These are phyloP conservation scores for Hemibagrus guttatus DNA, from an alignment of 2,797 vertebrate genomes.

Conservation along the genomic window DNA sequence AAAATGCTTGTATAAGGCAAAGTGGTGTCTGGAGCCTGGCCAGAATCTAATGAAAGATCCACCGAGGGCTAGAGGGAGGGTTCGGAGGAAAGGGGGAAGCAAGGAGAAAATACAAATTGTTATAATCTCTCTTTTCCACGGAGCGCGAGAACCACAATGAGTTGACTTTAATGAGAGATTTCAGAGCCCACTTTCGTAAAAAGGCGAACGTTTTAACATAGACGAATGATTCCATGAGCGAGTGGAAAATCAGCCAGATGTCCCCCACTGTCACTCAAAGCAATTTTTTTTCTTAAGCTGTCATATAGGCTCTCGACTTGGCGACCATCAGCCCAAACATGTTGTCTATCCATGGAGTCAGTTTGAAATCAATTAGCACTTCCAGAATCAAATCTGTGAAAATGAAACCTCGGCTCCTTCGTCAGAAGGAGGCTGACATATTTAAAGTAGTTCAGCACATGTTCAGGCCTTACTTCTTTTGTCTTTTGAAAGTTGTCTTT, in stretches of 20 bases:
- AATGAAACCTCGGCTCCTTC: neutral
- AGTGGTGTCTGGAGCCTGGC: constrained; percentile 71
- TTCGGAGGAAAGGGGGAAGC: neutral
- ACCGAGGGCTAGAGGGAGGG: constrained; percentile 62
- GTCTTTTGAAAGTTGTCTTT: constrained; percentile 52
- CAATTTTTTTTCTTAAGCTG: constrained; percentile 8
- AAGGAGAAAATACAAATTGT: constrained; percentile 72
- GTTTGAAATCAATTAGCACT: constrained; percentile 49
- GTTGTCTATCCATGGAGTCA: constrained; percentile 10
- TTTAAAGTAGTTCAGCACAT: neutral
- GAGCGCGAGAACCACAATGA: constrained; percentile 60
- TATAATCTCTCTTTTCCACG: constrained; percentile 66
- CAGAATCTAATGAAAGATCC: constrained; percentile 78
- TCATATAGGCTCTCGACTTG: neutral
- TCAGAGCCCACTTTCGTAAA: neutral
- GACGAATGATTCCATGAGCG: neutral
- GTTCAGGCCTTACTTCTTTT: constrained; percentile 51
- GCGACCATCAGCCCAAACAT: constrained; percentile 27
- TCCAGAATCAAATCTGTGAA: constrained; percentile 40
- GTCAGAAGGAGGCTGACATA: constrained; percentile 19
- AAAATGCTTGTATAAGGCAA: constrained; percentile 75
- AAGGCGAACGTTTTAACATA: neutral
- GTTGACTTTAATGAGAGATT: constrained; percentile 68
- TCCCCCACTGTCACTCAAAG: constrained; percentile 27
- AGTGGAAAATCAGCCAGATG: constrained; percentile 3